Evolutionary conservation across 2,888 invertebrate genomes (phyloP).

Genomic region (Harpalus rubripes): DNA sequence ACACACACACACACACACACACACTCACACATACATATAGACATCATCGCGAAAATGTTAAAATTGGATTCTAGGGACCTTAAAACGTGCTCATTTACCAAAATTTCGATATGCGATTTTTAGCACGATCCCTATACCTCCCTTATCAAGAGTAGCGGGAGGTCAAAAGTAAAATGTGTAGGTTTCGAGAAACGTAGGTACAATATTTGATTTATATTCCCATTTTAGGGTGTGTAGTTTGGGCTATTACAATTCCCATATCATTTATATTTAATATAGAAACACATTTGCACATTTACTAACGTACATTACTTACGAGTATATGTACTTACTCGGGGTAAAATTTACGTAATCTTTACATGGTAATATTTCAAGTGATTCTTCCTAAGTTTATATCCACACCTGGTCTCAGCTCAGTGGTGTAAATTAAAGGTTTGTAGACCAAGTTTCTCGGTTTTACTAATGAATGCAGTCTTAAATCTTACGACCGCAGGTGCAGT

Average conservation of each 20-base stretch:
- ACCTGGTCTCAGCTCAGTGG: not conserved
- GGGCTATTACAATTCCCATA: not conserved
- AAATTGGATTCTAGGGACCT: too few relatives aligned
- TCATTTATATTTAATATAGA: not conserved
- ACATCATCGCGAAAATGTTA: too few relatives aligned
- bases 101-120: too few relatives aligned
- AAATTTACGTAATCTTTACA: too few relatives aligned
- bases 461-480: slow-evolving; percentile 57
- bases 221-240: not conserved
- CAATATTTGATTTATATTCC: not conserved
- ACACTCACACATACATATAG: too few relatives aligned
- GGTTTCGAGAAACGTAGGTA: not conserved
- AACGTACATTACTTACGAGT: too few relatives aligned
- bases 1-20: too few relatives aligned
- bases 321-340: too few relatives aligned
- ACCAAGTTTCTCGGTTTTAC: slow-evolving; percentile 30
- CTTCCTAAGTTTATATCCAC: slow-evolving; percentile 48
- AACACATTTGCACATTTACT: not conserved
- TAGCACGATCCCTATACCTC: too few relatives aligned
- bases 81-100: too few relatives aligned
- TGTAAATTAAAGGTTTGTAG: slow-evolving; percentile 22
- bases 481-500: slow-evolving; percentile 31
- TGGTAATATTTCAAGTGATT: slow-evolving; percentile 45
- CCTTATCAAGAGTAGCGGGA: too few relatives aligned
- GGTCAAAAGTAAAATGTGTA: too few relatives aligned